These are phyloP conservation scores for Laothoe populi DNA, from an alignment of 2,888 invertebrate species.

Conservation along the genomic window DNA sequence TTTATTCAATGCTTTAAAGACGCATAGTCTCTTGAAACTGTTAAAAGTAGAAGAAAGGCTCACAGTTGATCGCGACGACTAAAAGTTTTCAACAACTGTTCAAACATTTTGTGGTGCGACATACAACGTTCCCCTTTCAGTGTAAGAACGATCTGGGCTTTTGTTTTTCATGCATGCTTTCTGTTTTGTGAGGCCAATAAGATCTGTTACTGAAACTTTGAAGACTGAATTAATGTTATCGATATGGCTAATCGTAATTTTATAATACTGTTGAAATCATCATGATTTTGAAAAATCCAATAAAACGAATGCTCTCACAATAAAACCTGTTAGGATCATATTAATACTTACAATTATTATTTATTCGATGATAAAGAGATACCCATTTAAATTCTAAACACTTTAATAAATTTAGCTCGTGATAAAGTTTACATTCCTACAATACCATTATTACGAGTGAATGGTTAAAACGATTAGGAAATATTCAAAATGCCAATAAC, in stretches of 20 bases:
- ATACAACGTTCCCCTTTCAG: conserved; percentile 78
- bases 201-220: conserved; percentile 26
- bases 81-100: conserved; percentile 82
- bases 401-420: neutral
- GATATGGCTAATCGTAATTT: too few relatives aligned
- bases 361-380: too few relatives aligned
- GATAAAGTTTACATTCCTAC: neutral
- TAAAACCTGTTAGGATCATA: too few relatives aligned
- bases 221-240: conserved; percentile 31
- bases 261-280: too few relatives aligned
- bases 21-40: conserved; percentile 60
- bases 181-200: conserved; percentile 50
- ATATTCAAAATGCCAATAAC: conserved; percentile 54
- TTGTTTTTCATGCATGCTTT: conserved; percentile 58
- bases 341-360: too few relatives aligned
- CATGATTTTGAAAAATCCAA: too few relatives aligned
- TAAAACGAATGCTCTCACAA: too few relatives aligned
- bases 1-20: conserved; percentile 71
- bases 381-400: too few relatives aligned
- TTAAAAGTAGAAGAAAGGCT: conserved; percentile 64
- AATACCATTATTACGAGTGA: neutral
- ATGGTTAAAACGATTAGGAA: conserved; percentile 43
- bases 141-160: conserved; percentile 49
- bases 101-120: conserved; percentile 79
- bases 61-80: conserved; percentile 66